Conservation (phyloP, 2,113 vertebrate genomes). For the Callithrix jacchus region DNA sequence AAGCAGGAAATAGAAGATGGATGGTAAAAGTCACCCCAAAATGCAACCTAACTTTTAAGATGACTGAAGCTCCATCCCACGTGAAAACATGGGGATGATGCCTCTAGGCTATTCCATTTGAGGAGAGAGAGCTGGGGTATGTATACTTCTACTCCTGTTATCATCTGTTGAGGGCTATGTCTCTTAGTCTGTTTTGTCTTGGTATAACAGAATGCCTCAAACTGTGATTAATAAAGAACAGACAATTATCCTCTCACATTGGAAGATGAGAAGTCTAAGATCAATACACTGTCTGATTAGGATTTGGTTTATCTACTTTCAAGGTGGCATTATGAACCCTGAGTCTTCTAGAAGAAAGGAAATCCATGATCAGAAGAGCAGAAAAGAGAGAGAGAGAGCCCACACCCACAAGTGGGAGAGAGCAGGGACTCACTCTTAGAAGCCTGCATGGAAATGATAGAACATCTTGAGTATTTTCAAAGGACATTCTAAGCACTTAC, state of each 20-base stretch:
- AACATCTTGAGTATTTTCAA: neutral
- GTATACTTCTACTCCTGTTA: neutral
- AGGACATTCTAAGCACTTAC: neutral
- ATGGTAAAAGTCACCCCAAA: neutral
- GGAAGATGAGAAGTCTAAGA: no score
- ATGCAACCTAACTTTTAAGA: neutral
- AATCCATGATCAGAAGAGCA: no score
- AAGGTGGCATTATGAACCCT: no score
- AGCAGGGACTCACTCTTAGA: neutral
- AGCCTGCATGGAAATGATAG: neutral
- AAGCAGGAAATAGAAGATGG: neutral
- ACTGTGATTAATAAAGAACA: no score
- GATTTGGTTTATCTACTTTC: no score
- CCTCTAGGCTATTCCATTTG: neutral
- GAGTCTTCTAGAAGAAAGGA: no score
- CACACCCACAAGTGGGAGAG: no score
- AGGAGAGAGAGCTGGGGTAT: neutral
- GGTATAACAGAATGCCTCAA: no score
- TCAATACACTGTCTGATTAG: accelerated
- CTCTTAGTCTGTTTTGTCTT: no score
- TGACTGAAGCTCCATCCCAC: neutral
- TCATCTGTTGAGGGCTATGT: neutral
- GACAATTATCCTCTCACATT: no score
- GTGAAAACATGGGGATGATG: neutral
- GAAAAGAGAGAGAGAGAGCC: no score